phyloP scores from a whole-genome alignment of 2,113 vertebrate species.

The Corythornis vintsioides region DNA sequence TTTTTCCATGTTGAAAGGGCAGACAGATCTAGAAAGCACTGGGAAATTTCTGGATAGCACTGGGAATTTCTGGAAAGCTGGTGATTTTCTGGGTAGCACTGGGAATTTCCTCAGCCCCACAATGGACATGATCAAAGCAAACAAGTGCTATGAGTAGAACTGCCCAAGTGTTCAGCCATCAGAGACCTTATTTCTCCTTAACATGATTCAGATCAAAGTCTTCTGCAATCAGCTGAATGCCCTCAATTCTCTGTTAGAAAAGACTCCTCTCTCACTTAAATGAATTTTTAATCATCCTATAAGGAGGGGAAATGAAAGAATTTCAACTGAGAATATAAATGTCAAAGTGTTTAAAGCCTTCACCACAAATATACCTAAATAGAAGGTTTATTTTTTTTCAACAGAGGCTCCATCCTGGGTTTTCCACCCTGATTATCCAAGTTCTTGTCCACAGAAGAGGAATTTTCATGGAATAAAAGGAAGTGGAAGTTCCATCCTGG shows the following conservation, averaged over 20 bases:
- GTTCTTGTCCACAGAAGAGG: neutral
- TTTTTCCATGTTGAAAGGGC: neutral
- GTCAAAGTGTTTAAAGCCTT: neutral
- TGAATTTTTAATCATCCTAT: slow-evolving; percentile 20
- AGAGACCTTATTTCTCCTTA: slow-evolving; percentile 10
- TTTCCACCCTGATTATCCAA: neutral
- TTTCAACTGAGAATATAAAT: neutral
- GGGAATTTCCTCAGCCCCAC: neutral
- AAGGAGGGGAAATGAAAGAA: neutral
- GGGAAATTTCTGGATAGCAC: neutral
- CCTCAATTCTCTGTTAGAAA: neutral
- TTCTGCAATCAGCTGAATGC: neutral
- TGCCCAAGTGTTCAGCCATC: neutral
- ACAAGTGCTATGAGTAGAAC: neutral
- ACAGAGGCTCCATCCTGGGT: neutral
- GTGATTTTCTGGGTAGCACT: neutral
- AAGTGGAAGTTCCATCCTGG: neutral
- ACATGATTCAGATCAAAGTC: slow-evolving; percentile 37
- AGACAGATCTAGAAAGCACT: neutral
- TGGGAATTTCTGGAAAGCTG: too few species aligned
- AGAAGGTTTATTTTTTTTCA: neutral
- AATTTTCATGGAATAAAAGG: neutral
- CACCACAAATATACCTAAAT: neutral
- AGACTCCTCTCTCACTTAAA: neutral
- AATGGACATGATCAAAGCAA: slow-evolving; percentile 16